Percentiles rank a stretch among this genome's conserved stretches.
Conservation (phyloP, 2,888 invertebrate genomes). For the Lasioglossum calceatum region DNA sequence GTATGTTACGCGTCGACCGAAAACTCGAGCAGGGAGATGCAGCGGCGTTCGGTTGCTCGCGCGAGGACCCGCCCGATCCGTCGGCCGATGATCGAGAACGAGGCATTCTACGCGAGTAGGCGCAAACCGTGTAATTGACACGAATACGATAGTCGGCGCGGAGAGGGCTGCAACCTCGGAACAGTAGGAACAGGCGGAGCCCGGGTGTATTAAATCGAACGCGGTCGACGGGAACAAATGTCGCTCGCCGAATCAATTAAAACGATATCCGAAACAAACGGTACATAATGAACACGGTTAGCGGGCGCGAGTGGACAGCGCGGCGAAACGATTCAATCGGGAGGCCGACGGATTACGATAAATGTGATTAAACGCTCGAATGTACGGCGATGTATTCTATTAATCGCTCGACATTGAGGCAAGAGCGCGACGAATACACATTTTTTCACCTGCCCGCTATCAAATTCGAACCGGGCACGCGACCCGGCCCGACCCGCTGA, state of each 20-base stretch:
- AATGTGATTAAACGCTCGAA: constrained; percentile 41
- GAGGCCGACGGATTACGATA: constrained; percentile 49
- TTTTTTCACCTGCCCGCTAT: constrained; percentile 4
- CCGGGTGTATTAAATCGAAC: neutral
- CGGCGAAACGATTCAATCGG: constrained; percentile 34
- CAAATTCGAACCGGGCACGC: constrained; percentile 3
- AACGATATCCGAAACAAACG: constrained; percentile 30
- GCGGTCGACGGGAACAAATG: constrained; percentile 19
- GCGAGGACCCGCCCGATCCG: neutral
- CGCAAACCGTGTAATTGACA: neutral
- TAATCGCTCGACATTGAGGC: constrained; percentile 28
- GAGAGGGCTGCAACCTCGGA: neutral
- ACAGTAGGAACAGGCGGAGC: neutral
- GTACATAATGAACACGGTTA: constrained; percentile 23
- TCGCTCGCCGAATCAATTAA: constrained; percentile 44
- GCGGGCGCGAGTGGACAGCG: neutral
- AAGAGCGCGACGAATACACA: neutral
- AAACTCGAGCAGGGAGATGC: too few species aligned
- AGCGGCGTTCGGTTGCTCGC: too few species aligned
- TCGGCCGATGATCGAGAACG: neutral
- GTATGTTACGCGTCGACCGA: too few species aligned
- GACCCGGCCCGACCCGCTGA: neutral
- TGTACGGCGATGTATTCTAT: constrained; percentile 37
- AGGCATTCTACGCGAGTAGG: neutral
- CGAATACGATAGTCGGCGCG: neutral